Base-by-base conservation (phyloP, 2,888 invertebrate genomes). In the Drosophila birchii region DNA sequence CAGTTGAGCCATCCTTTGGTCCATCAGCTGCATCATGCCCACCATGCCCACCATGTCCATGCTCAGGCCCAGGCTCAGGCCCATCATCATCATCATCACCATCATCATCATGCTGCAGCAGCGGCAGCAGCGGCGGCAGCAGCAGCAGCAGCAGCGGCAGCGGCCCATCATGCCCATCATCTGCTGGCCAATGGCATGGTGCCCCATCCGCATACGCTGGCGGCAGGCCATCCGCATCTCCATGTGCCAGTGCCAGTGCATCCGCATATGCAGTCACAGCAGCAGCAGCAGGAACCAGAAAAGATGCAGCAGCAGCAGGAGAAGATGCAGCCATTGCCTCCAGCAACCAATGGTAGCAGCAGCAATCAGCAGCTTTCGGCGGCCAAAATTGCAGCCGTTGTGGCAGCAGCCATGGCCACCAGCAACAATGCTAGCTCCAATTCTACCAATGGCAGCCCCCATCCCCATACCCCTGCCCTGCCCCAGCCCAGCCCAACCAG, bases 301-400 rank as follows among this genome's bases (percentile, higher is more conserved):
- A 23, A 43, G 32, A 20, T 51, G 20, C 12, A 78, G 8, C 36
- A 29, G 29, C 64, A n/a, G 2, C 76, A 36, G 53, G 69, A 20
- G 68, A 68, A 36, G 64, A 62, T 69, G 41, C 45, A 56, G 26
- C 26, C 39, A 7, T 6, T 23, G 73, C 56, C 45, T 3, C 16
- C 32, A n/a, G 34, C 72, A 20, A 26, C 45, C 36, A 74, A 72
- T 38, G 54, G 44, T n/a, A 36, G 29, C 34, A 34, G 34, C 64
- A 57, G 41, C 41, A 47, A 43, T 38, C 57, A 54, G 14, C 57
- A 54, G 14, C 78, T 89, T 63, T 75, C 81, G 26, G 79, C 86
- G 39, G 78, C 78, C 23, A 83, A 90, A 58, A 79, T 90, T 43
- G 81, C 83, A 1, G 88, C 90, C 55, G 90, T 86, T 23, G 91